phyloP scores from a whole-genome alignment of 1,140 invertebrate species.

The Cylas formicarius region DNA sequence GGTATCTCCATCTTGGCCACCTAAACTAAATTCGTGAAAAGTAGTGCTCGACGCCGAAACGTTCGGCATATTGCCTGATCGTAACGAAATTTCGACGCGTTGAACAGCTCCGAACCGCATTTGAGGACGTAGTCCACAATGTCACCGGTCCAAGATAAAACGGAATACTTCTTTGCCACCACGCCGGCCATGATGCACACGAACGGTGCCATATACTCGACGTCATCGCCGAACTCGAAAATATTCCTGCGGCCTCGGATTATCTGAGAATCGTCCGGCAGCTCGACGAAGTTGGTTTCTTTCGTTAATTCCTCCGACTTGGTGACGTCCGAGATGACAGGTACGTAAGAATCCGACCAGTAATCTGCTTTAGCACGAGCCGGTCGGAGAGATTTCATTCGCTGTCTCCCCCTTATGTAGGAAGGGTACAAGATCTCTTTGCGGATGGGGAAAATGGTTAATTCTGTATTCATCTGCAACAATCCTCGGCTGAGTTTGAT shows the following conservation, averaged over 20 bases:
- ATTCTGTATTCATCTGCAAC: conserved; percentile 25
- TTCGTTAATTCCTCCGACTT: conserved; percentile 44
- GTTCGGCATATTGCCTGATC: conserved; percentile 39
- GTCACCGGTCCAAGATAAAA: conserved; percentile 44
- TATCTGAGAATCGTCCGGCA: conserved; percentile 47
- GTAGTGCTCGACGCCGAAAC: not conserved
- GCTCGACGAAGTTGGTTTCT: conserved; percentile 45
- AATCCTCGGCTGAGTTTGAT: not conserved
- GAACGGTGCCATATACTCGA: conserved; percentile 44
- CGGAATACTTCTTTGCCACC: conserved; percentile 46
- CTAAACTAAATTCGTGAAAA: conserved; percentile 10
- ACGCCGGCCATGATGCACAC: conserved; percentile 48
- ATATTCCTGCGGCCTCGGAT: conserved; percentile 42
- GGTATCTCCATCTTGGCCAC: conserved; percentile 34
- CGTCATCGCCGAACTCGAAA: conserved; percentile 29
- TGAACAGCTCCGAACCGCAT: conserved; percentile 44
- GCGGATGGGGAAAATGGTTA: conserved; percentile 26
- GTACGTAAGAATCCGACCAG: conserved; percentile 17
- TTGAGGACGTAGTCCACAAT: conserved; percentile 46
- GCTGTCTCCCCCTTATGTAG: conserved; percentile 19
- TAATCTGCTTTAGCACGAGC: conserved; percentile 6
- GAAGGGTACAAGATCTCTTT: conserved; percentile 24
- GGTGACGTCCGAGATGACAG: conserved; percentile 28
- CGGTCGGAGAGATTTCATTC: conserved; percentile 14
- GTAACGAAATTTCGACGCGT: conserved; percentile 36